Conservation (phyloP, 2,888 invertebrate genomes). For the Acronicta psi region DNA sequence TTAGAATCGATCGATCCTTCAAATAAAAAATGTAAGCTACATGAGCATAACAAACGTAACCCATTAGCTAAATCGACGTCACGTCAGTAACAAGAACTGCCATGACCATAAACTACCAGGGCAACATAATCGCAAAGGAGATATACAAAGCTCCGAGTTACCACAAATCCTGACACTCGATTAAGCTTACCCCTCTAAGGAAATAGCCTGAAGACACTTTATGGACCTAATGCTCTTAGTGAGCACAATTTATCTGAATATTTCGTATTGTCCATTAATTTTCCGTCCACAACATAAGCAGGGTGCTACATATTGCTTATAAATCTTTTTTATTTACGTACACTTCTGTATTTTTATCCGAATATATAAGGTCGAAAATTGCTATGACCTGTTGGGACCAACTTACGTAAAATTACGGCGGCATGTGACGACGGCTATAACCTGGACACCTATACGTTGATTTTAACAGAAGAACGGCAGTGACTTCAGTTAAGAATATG, state of each 20-base stretch:
- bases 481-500: no score
- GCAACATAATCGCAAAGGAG: conserved; percentile 4
- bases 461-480: no score
- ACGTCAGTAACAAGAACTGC: background rate
- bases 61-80: no score
- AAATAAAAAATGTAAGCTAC: no score
- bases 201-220: conserved; percentile 43
- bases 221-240: conserved; percentile 44
- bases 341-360: conserved; percentile 6
- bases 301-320: conserved; percentile 32
- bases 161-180: conserved; percentile 37
- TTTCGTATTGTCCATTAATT: conserved; percentile 43
- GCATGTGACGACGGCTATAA: no score
- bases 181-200: conserved; percentile 39
- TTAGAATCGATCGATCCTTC: no score
- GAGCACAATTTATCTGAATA: conserved; percentile 34
- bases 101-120: conserved; percentile 16
- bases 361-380: no score
- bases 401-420: no score
- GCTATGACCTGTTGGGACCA: no score
- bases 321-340: conserved; percentile 44
- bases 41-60: no score
- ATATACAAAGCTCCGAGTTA: conserved; percentile 10
- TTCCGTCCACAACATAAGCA: conserved; percentile 31
- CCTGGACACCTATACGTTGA: no score